Base-by-base conservation (phyloP, 2,113 vertebrate species). In the Coracopsis vasa region DNA sequence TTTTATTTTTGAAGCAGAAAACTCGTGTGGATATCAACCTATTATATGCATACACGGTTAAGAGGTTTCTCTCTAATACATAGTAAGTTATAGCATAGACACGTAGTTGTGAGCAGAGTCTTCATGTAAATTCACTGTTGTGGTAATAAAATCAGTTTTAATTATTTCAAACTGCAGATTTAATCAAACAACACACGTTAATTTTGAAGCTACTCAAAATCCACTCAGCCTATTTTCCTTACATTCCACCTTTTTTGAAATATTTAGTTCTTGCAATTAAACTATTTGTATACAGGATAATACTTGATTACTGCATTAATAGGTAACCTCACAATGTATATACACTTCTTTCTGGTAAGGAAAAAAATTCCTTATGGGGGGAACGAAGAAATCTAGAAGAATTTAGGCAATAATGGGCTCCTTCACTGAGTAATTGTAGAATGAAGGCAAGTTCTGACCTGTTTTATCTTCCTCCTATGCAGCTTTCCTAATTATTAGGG, bases 21-120 rank as follows among this genome's bases (percentile, higher is more conserved):
- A 27, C 13, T 7, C 4, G 1, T 23, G 21, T 23, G 21, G 14
- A 0, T 33, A 1, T 15, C 42, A 45, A n/a, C 9, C 6, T 29
- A 0, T 1, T 28, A 2, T 0, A 15, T 0, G 1, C 31, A 2
- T 3, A 1, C 2, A 2, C 2, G 2, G 20, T 7, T 7, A 8
- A 5, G 10, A n/a, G 8, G 2, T 35, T 51, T 39, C 60, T 56
- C 44, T 2, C 25, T 35, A 41, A 3, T 24, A 0, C 2, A 0
- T 10, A 37, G 10, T 10, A 12, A 42, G 16, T 42, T 60, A 27
- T 4, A 17, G 35, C 28, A 1, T 4, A 13, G n/a, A 35, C 23
- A 3, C 2, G 10, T 10, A 3, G 5, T 1, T 29, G 7, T 6
- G 18, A 70, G 19, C 15, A n/a, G 12, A 8, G 11, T n/a, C 21